phyloP scores from a whole-genome alignment of 2,113 vertebrate species.

The Laterallus jamaicensis region DNA sequence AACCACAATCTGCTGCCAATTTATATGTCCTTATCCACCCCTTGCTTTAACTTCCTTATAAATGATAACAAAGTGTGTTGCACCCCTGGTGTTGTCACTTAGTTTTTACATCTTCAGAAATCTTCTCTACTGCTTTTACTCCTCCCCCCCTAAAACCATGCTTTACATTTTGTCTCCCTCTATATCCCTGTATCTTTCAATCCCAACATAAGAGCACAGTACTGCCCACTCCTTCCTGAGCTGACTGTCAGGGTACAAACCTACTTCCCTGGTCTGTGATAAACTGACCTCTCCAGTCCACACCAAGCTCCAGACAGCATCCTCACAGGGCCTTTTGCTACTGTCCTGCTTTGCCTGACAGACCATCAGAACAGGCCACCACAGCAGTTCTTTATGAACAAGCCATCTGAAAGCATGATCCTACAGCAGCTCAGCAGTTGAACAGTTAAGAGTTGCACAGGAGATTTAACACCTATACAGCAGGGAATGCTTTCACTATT shows the following conservation, averaged over 20 bases:
- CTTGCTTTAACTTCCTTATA: conserved; percentile 54
- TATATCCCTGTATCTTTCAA: neutral
- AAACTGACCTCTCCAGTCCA: neutral
- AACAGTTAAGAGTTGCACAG: neutral
- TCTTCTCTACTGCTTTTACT: neutral
- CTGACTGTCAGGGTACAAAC: neutral
- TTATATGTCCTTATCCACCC: conserved; percentile 49
- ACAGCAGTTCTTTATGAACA: neutral
- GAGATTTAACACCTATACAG: neutral
- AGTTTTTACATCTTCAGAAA: neutral
- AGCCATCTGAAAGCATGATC: neutral
- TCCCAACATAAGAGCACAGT: neutral
- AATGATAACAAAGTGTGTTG: conserved; percentile 17
- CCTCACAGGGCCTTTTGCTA: neutral
- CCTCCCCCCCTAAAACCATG: neutral
- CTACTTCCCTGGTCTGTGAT: neutral
- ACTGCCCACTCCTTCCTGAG: neutral
- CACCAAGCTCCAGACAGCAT: neutral
- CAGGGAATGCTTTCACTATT: neutral
- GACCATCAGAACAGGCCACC: neutral
- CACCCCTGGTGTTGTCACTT: neutral
- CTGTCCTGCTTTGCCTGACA: neutral
- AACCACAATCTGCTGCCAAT: conserved; percentile 72
- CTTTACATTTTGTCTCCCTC: neutral
- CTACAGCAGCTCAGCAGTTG: neutral